Conservation (phyloP, 1,140 invertebrate genomes). For the Wasmannia auropunctata region DNA sequence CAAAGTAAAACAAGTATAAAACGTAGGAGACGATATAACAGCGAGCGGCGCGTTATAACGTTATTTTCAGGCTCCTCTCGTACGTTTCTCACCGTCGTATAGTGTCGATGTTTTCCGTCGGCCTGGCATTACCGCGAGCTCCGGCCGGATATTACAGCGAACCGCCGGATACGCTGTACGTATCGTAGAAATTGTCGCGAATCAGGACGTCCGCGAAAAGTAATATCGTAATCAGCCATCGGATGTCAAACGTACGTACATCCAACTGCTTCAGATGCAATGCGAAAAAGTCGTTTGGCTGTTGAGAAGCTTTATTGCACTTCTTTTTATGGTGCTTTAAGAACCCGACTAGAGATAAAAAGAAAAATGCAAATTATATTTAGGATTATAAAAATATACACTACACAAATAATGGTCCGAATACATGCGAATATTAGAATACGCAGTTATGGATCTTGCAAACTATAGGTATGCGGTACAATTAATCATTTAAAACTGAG, state of each 20-base stretch:
- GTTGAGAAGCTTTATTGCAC: slow-evolving; percentile 18
- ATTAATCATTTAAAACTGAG: too few species aligned
- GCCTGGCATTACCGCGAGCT: neutral
- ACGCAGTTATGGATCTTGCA: too few species aligned
- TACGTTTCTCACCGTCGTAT: slow-evolving; percentile 34
- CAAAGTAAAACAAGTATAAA: slow-evolving; percentile 52
- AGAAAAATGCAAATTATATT: slow-evolving; percentile 39
- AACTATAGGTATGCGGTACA: too few species aligned
- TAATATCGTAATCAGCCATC: slow-evolving; percentile 60
- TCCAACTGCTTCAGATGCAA: neutral
- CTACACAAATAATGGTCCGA: neutral
- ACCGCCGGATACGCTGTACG: slow-evolving; percentile 19
- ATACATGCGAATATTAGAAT: neutral
- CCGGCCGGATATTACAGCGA: slow-evolving; percentile 64
- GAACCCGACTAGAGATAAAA: neutral
- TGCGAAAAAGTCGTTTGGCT: slow-evolving; percentile 20
- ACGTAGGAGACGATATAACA: slow-evolving; percentile 43
- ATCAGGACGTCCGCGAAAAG: slow-evolving; percentile 52
- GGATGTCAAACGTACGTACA: slow-evolving; percentile 9
- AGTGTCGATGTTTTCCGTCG: slow-evolving; percentile 16
- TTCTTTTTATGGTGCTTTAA: slow-evolving; percentile 1
- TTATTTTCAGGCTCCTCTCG: slow-evolving; percentile 41
- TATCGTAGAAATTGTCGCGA: slow-evolving; percentile 63
- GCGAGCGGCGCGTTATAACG: slow-evolving; percentile 27
- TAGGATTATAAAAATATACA: neutral